phyloP scores from a whole-genome alignment of 2,888 invertebrate genomes.

The Thyatira batis region DNA sequence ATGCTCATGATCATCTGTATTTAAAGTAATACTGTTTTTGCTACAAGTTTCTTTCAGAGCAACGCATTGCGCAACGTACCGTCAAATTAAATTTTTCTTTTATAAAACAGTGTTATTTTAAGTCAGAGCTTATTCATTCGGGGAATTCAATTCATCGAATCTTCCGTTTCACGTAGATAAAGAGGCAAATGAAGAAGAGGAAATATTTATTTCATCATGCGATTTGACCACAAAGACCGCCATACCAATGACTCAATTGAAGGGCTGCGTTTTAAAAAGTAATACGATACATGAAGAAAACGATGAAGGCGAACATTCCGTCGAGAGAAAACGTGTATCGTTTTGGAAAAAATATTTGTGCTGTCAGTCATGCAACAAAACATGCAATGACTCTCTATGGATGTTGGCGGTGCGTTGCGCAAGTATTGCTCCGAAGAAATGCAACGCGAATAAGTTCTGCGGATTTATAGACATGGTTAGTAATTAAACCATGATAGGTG shows the following conservation, averaged over 20 bases:
- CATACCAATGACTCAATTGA: conserved; percentile 39
- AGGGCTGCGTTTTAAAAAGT: conserved; percentile 56
- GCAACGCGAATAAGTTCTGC: conserved; percentile 49
- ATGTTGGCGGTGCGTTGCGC: conserved; percentile 69
- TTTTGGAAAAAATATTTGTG: conserved; percentile 54
- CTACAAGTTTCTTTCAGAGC: conserved; percentile 35
- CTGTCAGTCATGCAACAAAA: conserved; percentile 44
- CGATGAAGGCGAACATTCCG: conserved; percentile 21
- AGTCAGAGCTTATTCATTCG: conserved; percentile 17
- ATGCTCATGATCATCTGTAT: conserved; percentile 17
- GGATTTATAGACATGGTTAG: conserved; percentile 58
- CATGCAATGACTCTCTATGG: conserved; percentile 50
- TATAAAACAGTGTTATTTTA: conserved; percentile 61
- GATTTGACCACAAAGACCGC: conserved; percentile 52
- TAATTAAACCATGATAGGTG: conserved; percentile 13
- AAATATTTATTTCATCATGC: conserved; percentile 58
- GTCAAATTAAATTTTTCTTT: conserved; percentile 24
- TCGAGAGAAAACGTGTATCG: conserved; percentile 21
- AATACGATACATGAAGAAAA: conserved; percentile 35
- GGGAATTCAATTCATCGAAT: conserved; percentile 7
- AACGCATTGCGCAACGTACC: conserved; percentile 54
- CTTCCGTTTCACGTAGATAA: conserved; percentile 36
- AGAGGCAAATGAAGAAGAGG: conserved; percentile 49
- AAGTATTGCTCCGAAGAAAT: conserved; percentile 47
- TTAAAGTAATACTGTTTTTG: conserved; percentile 64